These are phyloP conservation scores for Prionailurus viverrinus DNA, from an alignment of 2,113 vertebrate genomes.

Conservation along the genomic window DNA sequence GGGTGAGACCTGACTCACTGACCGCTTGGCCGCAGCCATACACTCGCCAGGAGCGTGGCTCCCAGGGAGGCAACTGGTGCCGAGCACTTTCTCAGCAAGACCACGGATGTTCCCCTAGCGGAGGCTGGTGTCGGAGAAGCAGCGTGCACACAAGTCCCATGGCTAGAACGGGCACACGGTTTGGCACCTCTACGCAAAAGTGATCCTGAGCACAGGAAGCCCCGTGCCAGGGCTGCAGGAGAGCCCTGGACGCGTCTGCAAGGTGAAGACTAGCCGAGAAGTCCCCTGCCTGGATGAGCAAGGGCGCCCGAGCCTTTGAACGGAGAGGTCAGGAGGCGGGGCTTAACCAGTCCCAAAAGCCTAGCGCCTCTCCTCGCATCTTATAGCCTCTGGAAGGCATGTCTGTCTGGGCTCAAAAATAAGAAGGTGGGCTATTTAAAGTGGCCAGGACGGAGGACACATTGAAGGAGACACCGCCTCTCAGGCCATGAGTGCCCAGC, in stretches of 20 bases:
- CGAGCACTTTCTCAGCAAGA: background rate
- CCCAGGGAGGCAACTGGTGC: too few relatives aligned
- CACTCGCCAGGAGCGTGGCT: rapidly evolving
- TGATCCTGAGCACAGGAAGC: background rate
- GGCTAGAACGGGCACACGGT: rapidly evolving
- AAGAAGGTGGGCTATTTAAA: background rate
- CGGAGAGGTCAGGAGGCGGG: background rate
- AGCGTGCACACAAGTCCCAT: background rate
- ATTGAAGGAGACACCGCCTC: background rate
- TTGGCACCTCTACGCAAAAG: background rate
- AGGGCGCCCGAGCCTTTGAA: background rate
- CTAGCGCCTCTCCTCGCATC: rapidly evolving
- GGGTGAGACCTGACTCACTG: background rate
- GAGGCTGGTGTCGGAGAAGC: background rate
- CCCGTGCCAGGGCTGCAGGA: background rate
- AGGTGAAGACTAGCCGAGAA: rapidly evolving
- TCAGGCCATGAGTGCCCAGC: background rate
- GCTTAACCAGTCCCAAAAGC: too few relatives aligned
- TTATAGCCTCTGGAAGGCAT: background rate
- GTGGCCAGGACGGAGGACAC: too few relatives aligned
- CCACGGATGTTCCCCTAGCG: rapidly evolving
- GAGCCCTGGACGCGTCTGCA: background rate
- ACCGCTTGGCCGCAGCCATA: too few relatives aligned
- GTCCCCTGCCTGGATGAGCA: background rate
- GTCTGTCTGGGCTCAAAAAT: background rate